Evolutionary conservation across 2,888 invertebrate species (phyloP), one percentile per base, ranked within the genome.

Genomic region (Agapetus fuscipes): DNA sequence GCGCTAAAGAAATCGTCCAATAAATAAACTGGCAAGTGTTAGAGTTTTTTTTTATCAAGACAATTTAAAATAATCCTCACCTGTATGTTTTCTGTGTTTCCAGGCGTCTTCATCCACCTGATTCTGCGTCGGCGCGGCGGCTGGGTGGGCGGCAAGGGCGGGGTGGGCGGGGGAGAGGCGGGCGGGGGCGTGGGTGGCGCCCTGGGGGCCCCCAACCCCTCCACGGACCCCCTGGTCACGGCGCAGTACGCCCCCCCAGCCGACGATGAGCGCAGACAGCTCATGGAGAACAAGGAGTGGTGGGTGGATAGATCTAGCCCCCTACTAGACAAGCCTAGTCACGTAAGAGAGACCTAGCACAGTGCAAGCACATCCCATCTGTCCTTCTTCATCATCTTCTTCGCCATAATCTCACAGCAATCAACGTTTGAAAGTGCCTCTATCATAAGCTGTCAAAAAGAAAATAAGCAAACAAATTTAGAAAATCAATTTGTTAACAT

Each of bases 241-340:
- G 81, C 81, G 20, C 83, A 83, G 61, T 83, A 83, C 63, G 82
- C 79, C 50, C 80, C 82, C 30, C 73, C 77, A 2, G 73, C 74
- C 10, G 79, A 67, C 62, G 82, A 71, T 49, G 83, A 83, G 56
- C 77, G 79, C 56, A 73, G 81, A 55, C 81, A 81, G 58, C 68
- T 83, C 53, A 83, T 83, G 82, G 81, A 82, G 53, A 78, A 76
- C 58, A 82, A 82, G 60, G 82, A 82, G 54, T 78, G 77, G 81
- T 81, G 58, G 65, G 64, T 53, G n/a, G n/a, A n/a, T n/a, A n/a
- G n/a, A n/a, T n/a, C n/a, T n/a, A n/a, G n/a, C n/a, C n/a, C n/a
- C n/a, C n/a, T n/a, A n/a, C n/a, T n/a, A n/a, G n/a, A n/a, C n/a
- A n/a, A n/a, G n/a, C n/a, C n/a, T n/a, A n/a, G n/a, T n/a, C n/a